These are phyloP conservation scores for Saccopteryx bilineata DNA, from an alignment of 2,113 vertebrate species.

Conservation along the genomic window DNA sequence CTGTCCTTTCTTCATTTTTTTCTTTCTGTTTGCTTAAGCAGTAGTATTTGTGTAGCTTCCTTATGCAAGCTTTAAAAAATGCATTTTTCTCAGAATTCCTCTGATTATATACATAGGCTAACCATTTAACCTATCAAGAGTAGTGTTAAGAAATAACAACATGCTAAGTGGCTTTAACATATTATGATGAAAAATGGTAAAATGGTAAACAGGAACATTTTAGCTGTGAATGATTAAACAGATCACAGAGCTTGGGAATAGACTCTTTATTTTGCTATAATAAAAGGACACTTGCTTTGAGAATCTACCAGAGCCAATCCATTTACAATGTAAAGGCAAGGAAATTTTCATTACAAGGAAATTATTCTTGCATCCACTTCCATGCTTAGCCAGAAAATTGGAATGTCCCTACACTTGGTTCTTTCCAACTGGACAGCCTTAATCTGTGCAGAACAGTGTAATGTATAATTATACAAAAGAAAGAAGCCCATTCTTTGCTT, in stretches of 20 bases:
- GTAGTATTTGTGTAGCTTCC: background rate
- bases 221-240: background rate
- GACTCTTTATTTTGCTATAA: background rate
- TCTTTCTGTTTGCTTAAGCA: background rate
- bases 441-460: background rate
- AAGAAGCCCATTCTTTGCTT: background rate
- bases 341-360: background rate
- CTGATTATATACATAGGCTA: background rate
- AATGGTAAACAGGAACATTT: background rate
- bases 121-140: background rate
- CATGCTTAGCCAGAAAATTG: constrained; percentile 59
- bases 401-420: background rate
- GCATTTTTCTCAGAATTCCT: background rate
- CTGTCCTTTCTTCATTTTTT: background rate
- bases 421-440: background rate
- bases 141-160: background rate
- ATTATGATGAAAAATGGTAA: background rate
- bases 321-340: background rate
- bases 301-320: background rate
- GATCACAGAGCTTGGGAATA: background rate
- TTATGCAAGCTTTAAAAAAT: background rate
- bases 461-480: background rate
- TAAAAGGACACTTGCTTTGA: background rate
- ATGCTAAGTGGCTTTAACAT: background rate
- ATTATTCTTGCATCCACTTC: constrained; percentile 39